phyloP scores from a whole-genome alignment of 2,797 vertebrate species.

The Coendou prehensilis region DNA sequence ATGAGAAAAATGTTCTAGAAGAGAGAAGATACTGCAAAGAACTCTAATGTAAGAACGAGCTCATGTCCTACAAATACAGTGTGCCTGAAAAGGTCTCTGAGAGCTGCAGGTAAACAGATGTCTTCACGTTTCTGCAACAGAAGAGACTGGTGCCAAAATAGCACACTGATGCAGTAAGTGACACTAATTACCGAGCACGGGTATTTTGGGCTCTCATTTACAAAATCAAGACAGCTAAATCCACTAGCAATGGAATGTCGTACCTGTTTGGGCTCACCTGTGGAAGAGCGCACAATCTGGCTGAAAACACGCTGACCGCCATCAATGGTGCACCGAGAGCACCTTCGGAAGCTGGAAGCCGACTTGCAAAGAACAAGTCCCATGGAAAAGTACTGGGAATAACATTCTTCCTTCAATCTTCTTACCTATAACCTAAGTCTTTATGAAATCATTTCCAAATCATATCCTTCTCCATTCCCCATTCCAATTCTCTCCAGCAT shows the following conservation, averaged over 20 bases:
- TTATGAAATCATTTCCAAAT: constrained; percentile 36
- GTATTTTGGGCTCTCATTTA: constrained; percentile 76
- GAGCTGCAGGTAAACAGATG: constrained; percentile 77
- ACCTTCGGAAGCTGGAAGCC: neutral
- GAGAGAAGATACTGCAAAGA: constrained; percentile 54
- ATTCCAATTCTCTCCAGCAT: neutral
- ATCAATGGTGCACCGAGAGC: neutral
- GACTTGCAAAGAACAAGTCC: neutral
- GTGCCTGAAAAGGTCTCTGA: constrained; percentile 76
- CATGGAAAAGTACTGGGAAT: neutral
- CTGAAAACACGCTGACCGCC: neutral
- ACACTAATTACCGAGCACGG: constrained; percentile 36
- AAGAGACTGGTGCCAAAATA: constrained; percentile 70
- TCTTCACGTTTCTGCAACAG: constrained; percentile 72
- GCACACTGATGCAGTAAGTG: neutral
- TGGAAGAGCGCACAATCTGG: neutral
- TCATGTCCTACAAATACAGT: constrained; percentile 49
- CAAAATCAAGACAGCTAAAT: constrained; percentile 64
- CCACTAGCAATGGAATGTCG: neutral
- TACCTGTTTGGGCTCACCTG: neutral
- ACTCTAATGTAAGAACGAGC: constrained; percentile 48
- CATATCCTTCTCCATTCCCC: neutral
- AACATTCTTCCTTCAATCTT: neutral
- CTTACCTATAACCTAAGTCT: neutral
- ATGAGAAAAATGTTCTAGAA: constrained; percentile 77